Percentiles rank a stretch among this genome's conserved stretches.
Conservation (phyloP, 2,797 vertebrate species). For the Melanotaenia pygmaea region DNA sequence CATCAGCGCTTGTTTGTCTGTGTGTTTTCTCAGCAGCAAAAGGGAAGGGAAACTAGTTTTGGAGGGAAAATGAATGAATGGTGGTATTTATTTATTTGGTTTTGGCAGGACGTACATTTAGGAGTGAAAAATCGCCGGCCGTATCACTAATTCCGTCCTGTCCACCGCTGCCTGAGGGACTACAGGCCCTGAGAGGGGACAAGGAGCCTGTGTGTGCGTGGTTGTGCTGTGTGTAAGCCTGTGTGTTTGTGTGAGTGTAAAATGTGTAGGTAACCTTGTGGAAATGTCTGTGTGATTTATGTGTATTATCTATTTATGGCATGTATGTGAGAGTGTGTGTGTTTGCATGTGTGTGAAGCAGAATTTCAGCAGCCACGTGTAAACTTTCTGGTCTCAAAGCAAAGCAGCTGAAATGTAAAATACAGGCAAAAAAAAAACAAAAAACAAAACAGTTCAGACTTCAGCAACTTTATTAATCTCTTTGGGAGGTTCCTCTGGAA, state of each 20-base stretch:
- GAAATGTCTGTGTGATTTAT: conserved; percentile 18
- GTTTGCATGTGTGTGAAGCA: conserved; percentile 15
- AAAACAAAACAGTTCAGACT: conserved; percentile 4
- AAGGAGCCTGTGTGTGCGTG: conserved; percentile 33
- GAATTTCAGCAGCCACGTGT: conserved; percentile 44
- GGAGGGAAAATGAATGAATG: conserved; percentile 67
- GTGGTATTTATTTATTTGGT: conserved; percentile 75
- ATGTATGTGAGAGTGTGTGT: conserved; percentile 11
- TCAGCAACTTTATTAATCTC: neutral
- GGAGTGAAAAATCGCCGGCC: conserved; percentile 64
- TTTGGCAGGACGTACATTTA: conserved; percentile 59
- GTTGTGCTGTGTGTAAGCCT: neutral
- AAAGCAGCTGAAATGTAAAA: conserved; percentile 8
- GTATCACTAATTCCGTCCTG: conserved; percentile 74
- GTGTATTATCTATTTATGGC: conserved; percentile 33
- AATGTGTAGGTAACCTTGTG: conserved; percentile 7
- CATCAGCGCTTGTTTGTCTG: conserved; percentile 20
- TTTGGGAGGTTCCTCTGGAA: too few species aligned
- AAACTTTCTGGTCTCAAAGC: conserved; percentile 27
- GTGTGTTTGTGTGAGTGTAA: conserved; percentile 20
- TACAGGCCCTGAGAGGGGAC: conserved; percentile 5
- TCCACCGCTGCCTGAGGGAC: conserved; percentile 23
- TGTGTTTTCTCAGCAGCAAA: conserved; percentile 45
- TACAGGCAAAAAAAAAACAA: too few species aligned
- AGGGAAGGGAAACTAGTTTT: conserved; percentile 34